A percentile compares a stretch with the other conserved stretches of the same genome.
These are phyloP conservation scores for Ophion ventricosus DNA, from an alignment of 2,888 invertebrate species.

Conservation along the genomic window DNA sequence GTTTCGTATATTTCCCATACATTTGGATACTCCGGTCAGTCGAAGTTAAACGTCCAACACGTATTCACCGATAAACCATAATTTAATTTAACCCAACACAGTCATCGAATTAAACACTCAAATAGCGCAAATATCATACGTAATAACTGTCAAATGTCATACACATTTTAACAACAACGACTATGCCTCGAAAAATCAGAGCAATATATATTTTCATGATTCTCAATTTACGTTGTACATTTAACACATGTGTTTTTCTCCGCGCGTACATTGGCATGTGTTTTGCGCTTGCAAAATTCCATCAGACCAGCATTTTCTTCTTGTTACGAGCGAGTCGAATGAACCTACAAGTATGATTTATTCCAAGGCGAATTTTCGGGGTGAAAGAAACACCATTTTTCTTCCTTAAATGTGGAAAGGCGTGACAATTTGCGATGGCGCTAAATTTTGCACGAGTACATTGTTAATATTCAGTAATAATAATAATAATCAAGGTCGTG, in stretches of 20 bases:
- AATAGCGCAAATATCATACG: not conserved
- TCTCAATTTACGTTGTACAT: not conserved
- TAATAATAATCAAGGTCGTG: not conserved
- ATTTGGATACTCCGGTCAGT: not conserved
- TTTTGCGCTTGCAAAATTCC: not conserved
- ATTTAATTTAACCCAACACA: not conserved
- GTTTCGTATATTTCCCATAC: slow-evolving; percentile 4
- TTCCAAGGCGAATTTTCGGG: not conserved
- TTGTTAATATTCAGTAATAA: not conserved
- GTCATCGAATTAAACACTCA: not conserved
- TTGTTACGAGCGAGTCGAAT: not conserved
- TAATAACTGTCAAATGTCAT: not conserved
- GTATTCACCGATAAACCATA: not conserved
- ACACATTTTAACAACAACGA: not conserved
- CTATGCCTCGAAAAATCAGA: not conserved
- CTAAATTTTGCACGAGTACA: not conserved
- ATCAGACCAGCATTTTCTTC: not conserved
- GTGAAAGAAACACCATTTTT: slow-evolving; percentile 1
- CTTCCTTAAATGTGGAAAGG: not conserved
- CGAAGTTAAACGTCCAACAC: not conserved
- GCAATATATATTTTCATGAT: not conserved
- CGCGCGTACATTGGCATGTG: not conserved
- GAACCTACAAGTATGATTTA: slow-evolving; percentile 1
- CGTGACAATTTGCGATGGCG: not conserved
- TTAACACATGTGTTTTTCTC: not conserved